Evolutionary conservation across 1,140 invertebrate species (phyloP).

Genomic region (Drosophila repleta): DNA sequence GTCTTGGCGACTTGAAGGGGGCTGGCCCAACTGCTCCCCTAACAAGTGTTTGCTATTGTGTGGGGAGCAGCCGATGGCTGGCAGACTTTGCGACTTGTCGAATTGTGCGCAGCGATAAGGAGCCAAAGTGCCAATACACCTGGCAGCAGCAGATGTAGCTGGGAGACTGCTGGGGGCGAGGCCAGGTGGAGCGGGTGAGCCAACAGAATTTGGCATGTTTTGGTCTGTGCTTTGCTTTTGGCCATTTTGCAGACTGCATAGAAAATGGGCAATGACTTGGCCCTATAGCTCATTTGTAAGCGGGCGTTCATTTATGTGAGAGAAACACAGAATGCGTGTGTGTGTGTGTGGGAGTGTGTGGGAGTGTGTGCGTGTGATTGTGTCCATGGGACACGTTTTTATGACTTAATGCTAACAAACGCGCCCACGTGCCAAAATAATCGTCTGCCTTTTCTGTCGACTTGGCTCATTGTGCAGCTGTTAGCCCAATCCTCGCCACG

Average conservation of each 20-base stretch:
- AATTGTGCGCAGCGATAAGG: conserved; percentile 67
- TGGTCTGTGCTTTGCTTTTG: conserved; percentile 36
- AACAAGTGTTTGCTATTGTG: conserved; percentile 54
- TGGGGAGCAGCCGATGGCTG: background rate
- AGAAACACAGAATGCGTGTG: background rate
- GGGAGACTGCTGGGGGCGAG: background rate
- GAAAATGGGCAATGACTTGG: conserved; percentile 48
- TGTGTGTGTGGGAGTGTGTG: conserved; percentile 9
- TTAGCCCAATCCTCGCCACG: conserved; percentile 6
- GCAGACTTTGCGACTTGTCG: conserved; percentile 62
- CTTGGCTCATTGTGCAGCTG: conserved; percentile 71
- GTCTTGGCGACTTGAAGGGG: background rate
- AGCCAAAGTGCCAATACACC: conserved; percentile 68
- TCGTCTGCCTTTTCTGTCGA: conserved; percentile 76
- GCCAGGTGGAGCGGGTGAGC: background rate
- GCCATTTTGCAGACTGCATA: conserved; percentile 49
- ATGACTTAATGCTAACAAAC: conserved; percentile 83
- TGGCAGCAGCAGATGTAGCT: conserved; percentile 10
- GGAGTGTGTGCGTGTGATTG: conserved; percentile 11
- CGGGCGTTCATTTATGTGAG: background rate
- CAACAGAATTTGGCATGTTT: conserved; percentile 25
- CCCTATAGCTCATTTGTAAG: conserved; percentile 41
- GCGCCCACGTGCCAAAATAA: conserved; percentile 81
- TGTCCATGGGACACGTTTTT: conserved; percentile 72
- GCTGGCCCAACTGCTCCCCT: conserved; percentile 20